These are phyloP conservation scores for Antheraea assamensis DNA, from an alignment of 2,888 invertebrate genomes.

Conservation along the genomic window DNA sequence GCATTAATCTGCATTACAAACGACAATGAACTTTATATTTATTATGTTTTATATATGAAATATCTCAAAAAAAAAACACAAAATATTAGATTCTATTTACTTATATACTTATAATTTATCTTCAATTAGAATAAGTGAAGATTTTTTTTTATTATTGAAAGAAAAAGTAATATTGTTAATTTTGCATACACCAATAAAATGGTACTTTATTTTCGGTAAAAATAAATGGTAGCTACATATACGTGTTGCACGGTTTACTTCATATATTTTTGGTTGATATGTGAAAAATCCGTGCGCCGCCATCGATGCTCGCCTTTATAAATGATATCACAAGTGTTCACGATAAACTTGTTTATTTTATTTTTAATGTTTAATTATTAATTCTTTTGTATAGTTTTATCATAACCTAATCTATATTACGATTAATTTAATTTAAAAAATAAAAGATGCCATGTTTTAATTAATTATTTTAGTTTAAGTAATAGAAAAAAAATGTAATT, in stretches of 20 bases:
- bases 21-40: too few relatives aligned
- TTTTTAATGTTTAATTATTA: conserved; percentile 37
- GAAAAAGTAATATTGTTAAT: background rate
- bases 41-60: too few relatives aligned
- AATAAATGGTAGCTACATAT: background rate
- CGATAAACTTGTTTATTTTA: conserved; percentile 49
- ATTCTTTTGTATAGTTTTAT: conserved; percentile 46
- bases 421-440: conserved; percentile 38
- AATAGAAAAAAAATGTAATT: conserved; percentile 48
- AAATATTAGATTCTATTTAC: too few relatives aligned
- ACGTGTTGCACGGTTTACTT: background rate
- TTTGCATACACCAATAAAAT: background rate
- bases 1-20: too few relatives aligned
- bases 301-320: conserved; percentile 12
- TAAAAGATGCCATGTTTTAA: conserved; percentile 79
- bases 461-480: conserved; percentile 68
- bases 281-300: conserved; percentile 7
- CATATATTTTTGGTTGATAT: background rate
- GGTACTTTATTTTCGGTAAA: background rate
- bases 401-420: conserved; percentile 37
- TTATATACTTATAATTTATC: too few relatives aligned
- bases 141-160: background rate
- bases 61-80: too few relatives aligned
- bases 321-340: conserved; percentile 50
- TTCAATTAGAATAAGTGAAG: too few relatives aligned